phyloP scores from a whole-genome alignment of 2,113 vertebrate genomes.

The Baryphthengus martii region DNA sequence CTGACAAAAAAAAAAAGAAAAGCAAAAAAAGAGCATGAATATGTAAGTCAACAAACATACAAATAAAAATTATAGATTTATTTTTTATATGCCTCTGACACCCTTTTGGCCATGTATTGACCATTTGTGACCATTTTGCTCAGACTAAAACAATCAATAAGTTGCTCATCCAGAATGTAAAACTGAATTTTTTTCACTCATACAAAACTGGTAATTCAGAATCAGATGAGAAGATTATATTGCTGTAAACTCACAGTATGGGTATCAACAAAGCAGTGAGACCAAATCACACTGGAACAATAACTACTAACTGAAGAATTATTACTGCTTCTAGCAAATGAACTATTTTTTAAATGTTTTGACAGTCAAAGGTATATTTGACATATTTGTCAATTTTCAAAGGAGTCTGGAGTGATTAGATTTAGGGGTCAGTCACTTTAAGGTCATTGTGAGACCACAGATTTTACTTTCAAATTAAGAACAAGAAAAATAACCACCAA shows the following conservation, averaged over 20 bases:
- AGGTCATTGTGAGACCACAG: slow-evolving; percentile 74
- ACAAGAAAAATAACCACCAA: slow-evolving; percentile 67
- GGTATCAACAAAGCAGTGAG: neutral
- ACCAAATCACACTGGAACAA: neutral
- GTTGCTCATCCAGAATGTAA: slow-evolving; percentile 45
- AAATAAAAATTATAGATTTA: slow-evolving; percentile 43
- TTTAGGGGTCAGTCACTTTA: slow-evolving; percentile 76
- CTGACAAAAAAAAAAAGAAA: neutral
- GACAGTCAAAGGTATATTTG: slow-evolving; percentile 65
- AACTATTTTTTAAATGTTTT: slow-evolving; percentile 70
- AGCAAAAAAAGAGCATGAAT: neutral
- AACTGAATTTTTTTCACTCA: slow-evolving; percentile 52
- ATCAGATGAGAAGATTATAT: neutral
- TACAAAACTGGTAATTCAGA: slow-evolving; percentile 20
- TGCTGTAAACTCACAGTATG: neutral
- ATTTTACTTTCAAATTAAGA: slow-evolving; percentile 80
- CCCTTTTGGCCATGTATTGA: slow-evolving; percentile 64
- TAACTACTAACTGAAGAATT: slow-evolving; percentile 29
- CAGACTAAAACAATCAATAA: slow-evolving; percentile 68
- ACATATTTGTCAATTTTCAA: slow-evolving; percentile 79
- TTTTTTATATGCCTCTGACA: slow-evolving; percentile 55
- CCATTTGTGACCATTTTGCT: slow-evolving; percentile 65
- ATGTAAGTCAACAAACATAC: neutral
- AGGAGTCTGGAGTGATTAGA: slow-evolving; percentile 74
- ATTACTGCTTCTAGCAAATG: slow-evolving; percentile 45